These are phyloP conservation scores for Sanderia malayensis DNA, from an alignment of 30 jellyfish, hydroid and myxozoan species.

Conservation along the genomic window DNA sequence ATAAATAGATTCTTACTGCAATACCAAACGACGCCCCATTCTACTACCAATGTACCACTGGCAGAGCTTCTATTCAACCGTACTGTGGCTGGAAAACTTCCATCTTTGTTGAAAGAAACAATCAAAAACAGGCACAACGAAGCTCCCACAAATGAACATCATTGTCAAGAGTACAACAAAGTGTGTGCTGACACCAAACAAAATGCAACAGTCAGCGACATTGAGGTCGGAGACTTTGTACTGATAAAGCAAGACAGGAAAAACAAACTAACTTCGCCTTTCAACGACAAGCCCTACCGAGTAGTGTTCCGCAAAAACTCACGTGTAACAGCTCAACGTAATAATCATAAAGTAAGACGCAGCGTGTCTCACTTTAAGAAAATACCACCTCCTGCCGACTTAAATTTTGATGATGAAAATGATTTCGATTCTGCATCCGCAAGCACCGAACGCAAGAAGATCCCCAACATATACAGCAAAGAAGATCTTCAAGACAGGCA, in stretches of 20 bases:
- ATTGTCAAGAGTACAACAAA: slow-evolving; percentile 22
- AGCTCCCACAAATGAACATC: slow-evolving; percentile 5
- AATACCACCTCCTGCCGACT: slow-evolving; percentile 16
- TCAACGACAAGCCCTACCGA: too few relatives aligned
- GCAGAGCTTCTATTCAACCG: slow-evolving; percentile 5
- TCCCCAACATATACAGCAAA: not conserved
- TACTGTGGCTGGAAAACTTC: slow-evolving; percentile 6
- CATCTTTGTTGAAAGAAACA: not conserved
- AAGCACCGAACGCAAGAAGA: not conserved
- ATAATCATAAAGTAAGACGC: slow-evolving; percentile 15
- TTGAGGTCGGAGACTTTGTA: slow-evolving; percentile 29
- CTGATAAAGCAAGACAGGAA: slow-evolving; percentile 12
- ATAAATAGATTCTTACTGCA: not conserved
- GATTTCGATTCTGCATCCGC: slow-evolving; percentile 5
- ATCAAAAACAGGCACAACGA: slow-evolving; percentile 5
- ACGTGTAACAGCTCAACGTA: slow-evolving; percentile 47
- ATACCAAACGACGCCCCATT: not conserved
- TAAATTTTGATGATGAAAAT: not conserved
- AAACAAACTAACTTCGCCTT: too few relatives aligned
- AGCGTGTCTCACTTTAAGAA: slow-evolving; percentile 23
- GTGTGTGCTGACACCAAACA: slow-evolving; percentile 15
- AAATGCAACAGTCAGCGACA: slow-evolving; percentile 4
- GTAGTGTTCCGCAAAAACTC: slow-evolving; percentile 5
- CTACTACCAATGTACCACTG: not conserved
- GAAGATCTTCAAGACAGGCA: slow-evolving; percentile 18